Evolutionary conservation across 2,888 invertebrate genomes (phyloP).

Genomic region (Pteria penguin): DNA sequence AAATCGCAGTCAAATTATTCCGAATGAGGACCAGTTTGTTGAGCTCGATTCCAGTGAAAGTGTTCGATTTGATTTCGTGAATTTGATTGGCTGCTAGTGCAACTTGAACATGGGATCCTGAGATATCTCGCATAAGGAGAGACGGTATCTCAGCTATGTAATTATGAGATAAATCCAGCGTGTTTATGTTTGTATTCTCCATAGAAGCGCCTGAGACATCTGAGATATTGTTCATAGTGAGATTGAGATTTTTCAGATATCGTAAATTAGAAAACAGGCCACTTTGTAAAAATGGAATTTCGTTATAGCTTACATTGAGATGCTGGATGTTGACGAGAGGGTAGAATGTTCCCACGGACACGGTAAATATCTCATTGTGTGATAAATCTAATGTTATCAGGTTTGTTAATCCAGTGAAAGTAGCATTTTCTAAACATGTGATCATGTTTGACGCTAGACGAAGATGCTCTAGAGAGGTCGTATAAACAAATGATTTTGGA

Average conservation of each 20-base stretch:
- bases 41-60: constrained; percentile 34
- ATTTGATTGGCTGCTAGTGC: constrained; percentile 53
- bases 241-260: constrained; percentile 48
- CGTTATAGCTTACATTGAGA: constrained; percentile 41
- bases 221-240: constrained; percentile 49
- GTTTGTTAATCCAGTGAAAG: constrained; percentile 12
- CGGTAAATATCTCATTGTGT: constrained; percentile 44
- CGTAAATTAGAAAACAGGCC: constrained; percentile 52
- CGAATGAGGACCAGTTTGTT: constrained; percentile 50
- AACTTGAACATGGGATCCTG: constrained; percentile 41
- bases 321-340: constrained; percentile 29
- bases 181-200: constrained; percentile 46
- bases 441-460: constrained; percentile 49
- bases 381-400: constrained; percentile 19
- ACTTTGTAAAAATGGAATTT: constrained; percentile 33
- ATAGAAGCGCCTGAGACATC: constrained; percentile 46
- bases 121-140: constrained; percentile 44
- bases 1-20: constrained; percentile 49
- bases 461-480: constrained; percentile 47
- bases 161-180: constrained; percentile 58
- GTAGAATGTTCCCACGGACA: constrained; percentile 45
- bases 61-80: constrained; percentile 17
- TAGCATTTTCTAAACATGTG: background rate
- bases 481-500: constrained; percentile 45
- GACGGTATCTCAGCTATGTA: constrained; percentile 49